phyloP scores from a whole-genome alignment of 2,888 invertebrate genomes.

The Tenthredo distinguenda region DNA sequence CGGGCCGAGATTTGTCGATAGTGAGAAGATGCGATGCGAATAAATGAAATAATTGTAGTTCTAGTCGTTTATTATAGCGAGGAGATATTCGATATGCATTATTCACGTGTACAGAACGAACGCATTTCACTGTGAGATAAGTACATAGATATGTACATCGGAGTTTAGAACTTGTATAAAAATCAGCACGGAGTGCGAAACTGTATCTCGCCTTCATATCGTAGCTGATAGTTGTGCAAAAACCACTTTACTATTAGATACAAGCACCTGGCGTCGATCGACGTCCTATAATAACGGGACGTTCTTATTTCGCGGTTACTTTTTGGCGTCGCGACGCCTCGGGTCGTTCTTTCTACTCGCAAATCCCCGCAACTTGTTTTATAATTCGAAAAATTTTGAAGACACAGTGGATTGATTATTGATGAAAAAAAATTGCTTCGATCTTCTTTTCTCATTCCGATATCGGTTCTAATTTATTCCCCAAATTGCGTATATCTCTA shows the following conservation, averaged over 20 bases:
- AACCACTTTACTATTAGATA: conserved; percentile 12
- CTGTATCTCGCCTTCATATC: neutral
- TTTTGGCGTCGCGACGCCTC: conserved; percentile 25
- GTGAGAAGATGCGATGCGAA: neutral
- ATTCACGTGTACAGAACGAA: neutral
- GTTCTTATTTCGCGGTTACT: conserved; percentile 23
- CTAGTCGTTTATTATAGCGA: neutral
- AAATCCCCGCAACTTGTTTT: neutral
- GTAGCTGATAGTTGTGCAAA: neutral
- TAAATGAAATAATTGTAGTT: neutral
- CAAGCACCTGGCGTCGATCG: conserved; percentile 1
- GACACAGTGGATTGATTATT: neutral
- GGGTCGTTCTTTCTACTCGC: neutral
- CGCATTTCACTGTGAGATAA: neutral
- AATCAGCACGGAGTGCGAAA: neutral
- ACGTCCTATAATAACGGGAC: conserved; percentile 31
- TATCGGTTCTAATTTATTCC: neutral
- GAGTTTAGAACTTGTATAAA: neutral
- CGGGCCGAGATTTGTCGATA: neutral
- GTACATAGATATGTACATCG: neutral
- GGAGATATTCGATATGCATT: neutral
- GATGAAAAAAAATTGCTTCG: neutral
- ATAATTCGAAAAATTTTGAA: neutral
- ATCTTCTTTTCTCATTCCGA: neutral
- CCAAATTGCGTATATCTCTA: neutral